phyloP scores from a whole-genome alignment of 2,888 invertebrate genomes.

The Drosophila eohydei region DNA sequence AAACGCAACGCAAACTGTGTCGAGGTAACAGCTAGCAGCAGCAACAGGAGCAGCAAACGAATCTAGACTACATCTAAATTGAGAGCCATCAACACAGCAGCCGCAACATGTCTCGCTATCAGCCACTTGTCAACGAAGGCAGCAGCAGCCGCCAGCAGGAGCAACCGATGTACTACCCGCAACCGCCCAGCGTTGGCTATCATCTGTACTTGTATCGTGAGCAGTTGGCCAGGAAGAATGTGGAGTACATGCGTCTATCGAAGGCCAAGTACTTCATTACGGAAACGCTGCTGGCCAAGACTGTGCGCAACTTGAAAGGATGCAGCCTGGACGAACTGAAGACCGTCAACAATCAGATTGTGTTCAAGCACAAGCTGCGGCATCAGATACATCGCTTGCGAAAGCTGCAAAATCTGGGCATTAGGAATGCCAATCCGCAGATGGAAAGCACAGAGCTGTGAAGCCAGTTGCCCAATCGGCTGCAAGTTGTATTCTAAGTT shows the following conservation, averaged over 20 bases:
- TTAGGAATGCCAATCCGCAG: constrained; percentile 70
- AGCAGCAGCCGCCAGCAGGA: constrained; percentile 27
- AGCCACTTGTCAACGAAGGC: constrained; percentile 61
- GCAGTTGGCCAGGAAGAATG: constrained; percentile 65
- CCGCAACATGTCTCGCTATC: constrained; percentile 61
- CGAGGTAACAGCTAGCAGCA: constrained; percentile 38
- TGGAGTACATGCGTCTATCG: constrained; percentile 63
- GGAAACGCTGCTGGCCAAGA: constrained; percentile 64
- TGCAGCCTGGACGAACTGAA: constrained; percentile 68
- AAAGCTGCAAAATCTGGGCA: constrained; percentile 60
- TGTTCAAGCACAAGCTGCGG: constrained; percentile 68
- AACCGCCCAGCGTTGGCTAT: constrained; percentile 61
- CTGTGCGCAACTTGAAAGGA: constrained; percentile 62
- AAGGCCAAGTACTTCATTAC: constrained; percentile 74
- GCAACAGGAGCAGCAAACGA: constrained; percentile 17
- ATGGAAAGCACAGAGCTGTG: constrained; percentile 68
- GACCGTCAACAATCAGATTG: constrained; percentile 68
- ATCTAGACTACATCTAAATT: constrained; percentile 4
- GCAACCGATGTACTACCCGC: constrained; percentile 19
- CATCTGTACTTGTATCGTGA: constrained; percentile 71
- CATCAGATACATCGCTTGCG: constrained; percentile 64
- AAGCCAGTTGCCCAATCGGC: not conserved
- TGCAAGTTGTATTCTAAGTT: not conserved
- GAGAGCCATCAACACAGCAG: constrained; percentile 14
- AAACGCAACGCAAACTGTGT: constrained; percentile 45